Evolutionary conservation across 2,888 invertebrate species (phyloP).

Genomic region (Acleris cristana): DNA sequence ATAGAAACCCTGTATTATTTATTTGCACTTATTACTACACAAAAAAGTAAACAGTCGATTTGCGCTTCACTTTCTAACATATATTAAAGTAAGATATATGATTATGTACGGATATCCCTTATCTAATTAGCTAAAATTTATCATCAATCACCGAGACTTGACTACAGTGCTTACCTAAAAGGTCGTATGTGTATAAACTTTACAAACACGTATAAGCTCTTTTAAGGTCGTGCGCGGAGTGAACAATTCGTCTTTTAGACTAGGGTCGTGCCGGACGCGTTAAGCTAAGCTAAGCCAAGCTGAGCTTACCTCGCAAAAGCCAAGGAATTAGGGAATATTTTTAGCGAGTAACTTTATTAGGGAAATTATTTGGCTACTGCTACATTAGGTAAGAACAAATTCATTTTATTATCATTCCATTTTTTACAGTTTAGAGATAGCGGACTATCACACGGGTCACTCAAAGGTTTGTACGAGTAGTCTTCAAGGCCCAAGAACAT

Average conservation of each 20-base stretch:
- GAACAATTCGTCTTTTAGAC: constrained; percentile 54
- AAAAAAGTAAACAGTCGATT: too few species aligned
- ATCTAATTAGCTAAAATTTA: constrained; percentile 62
- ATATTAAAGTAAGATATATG: constrained; percentile 35
- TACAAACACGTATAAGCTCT: neutral
- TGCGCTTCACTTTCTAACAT: neutral
- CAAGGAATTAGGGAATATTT: constrained; percentile 6
- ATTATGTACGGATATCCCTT: constrained; percentile 45
- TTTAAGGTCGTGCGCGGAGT: neutral
- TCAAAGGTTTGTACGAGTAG: too few species aligned
- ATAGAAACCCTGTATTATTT: too few species aligned
- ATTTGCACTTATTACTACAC: too few species aligned
- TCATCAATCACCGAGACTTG: constrained; percentile 57
- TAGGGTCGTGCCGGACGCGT: constrained; percentile 23
- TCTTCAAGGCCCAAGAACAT: too few species aligned
- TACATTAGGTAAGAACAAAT: neutral
- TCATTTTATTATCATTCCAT: neutral
- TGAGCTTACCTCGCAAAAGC: constrained; percentile 12
- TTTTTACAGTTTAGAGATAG: too few species aligned
- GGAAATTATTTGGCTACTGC: neutral
- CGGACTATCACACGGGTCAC: neutral
- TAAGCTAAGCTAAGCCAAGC: constrained; percentile 21
- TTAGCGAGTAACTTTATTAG: constrained; percentile 6
- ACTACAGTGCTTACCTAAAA: neutral
- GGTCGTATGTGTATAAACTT: neutral